Conservation (phyloP, 1,140 invertebrate species). For the Anastrepha obliqua region DNA sequence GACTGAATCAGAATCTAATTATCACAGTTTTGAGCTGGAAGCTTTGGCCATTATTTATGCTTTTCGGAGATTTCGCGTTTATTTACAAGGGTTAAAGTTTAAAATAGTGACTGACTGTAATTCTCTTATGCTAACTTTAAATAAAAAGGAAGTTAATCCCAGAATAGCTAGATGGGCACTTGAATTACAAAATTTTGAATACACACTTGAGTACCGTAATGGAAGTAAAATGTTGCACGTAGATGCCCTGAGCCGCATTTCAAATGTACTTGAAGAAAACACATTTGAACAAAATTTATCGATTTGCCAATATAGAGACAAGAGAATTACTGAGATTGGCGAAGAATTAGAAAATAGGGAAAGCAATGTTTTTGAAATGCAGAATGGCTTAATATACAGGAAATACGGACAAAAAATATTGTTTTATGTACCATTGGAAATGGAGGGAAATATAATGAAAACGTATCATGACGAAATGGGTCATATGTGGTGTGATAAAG, state of each 20-base stretch:
- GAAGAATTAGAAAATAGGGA: conserved; percentile 18
- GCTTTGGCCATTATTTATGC: conserved; percentile 75
- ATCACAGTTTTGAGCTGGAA: conserved; percentile 75
- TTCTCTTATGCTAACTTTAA: conserved; percentile 70
- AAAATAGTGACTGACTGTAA: conserved; percentile 74
- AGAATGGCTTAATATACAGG: conserved; percentile 54
- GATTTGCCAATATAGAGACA: background rate
- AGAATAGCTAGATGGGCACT: conserved; percentile 70
- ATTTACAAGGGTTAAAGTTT: conserved; percentile 75
- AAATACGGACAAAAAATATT: conserved; percentile 56
- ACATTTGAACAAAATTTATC: background rate
- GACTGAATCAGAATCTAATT: conserved; percentile 72
- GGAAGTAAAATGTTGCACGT: conserved; percentile 68
- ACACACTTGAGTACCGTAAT: conserved; percentile 55
- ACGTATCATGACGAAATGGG: conserved; percentile 64
- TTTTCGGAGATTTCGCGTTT: conserved; percentile 75
- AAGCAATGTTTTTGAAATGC: conserved; percentile 56
- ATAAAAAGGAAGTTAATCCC: conserved; percentile 70
- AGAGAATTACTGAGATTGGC: background rate
- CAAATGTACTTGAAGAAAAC: conserved; percentile 53
- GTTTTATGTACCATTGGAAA: conserved; percentile 64
- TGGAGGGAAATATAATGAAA: conserved; percentile 60
- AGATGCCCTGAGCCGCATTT: conserved; percentile 62
- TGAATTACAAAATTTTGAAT: conserved; percentile 57
- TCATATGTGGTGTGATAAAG: conserved; percentile 62